Base-by-base conservation (phyloP, 2,797 vertebrate species). In the Valencia hispanica region DNA sequence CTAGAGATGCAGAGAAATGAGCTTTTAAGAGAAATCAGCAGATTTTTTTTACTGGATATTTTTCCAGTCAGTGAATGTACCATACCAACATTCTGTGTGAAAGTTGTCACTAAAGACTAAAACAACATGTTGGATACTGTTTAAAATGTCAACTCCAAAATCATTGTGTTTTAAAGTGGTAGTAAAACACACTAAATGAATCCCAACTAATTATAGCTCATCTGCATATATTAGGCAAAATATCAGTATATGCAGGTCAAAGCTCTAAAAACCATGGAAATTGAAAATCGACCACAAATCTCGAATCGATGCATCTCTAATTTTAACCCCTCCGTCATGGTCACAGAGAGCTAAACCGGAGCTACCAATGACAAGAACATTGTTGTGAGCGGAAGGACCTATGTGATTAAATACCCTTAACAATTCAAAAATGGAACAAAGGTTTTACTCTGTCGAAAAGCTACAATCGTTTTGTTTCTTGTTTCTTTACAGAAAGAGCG, bases 331-430 rank as follows among this genome's bases (percentile, higher is more conserved):
- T 14, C 15, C 6, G 3, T 27, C 39, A 18, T 68, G 10, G 34
- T 43, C 39, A 17, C 25, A 68, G 12, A 66, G 36, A 43, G 43
- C 25, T 12, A 45, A 45, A 43, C 41, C 65, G 45, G 65, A 68
- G 65, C 25, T 68, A 30, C 83, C 9, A 11, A 22, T 73, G 74
- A 65, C 75, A 68, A 25, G 65, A 53, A 1, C 70, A 65, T 65
- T 69, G 55, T 80, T 74, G 72, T 70, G 70, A 81, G 72, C 78
- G 82, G 22, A 80, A 68, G 75, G 80, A 77, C 70, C 77, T 45
- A 41, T 30, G 34, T 25, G 65, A 84, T 88, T 84, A 87, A 82
- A 88, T 79, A 87, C 59, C 1, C n/a, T 83, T 81, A 85, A 74
- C 0, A 36, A 57, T 66, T 78, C 65, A 79, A 66, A 63, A 68